Conservation (phyloP, 1,140 invertebrate genomes). For the Lucilia cuprina region DNA sequence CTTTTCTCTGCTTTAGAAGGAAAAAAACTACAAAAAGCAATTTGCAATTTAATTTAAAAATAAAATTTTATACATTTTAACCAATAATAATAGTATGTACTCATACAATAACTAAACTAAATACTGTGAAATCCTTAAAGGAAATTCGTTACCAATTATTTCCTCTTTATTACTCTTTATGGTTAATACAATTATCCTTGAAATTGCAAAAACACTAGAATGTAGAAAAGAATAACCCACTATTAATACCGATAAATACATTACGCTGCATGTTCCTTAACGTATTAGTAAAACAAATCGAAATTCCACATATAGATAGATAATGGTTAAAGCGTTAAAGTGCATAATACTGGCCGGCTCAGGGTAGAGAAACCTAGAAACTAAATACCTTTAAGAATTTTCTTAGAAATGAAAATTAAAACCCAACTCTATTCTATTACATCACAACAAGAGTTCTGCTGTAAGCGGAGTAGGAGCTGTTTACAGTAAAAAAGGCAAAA, state of each 20-base stretch:
- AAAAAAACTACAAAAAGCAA: neutral
- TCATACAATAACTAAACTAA: too few species aligned
- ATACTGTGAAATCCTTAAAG: neutral
- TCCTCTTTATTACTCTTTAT: conserved; percentile 26
- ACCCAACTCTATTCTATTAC: conserved; percentile 6
- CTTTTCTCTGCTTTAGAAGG: neutral
- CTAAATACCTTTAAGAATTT: neutral
- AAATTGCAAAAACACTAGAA: neutral
- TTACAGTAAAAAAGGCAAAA: conserved; percentile 18
- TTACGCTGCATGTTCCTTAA: neutral
- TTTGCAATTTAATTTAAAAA: conserved; percentile 12
- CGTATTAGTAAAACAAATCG: neutral
- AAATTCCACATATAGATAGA: too few species aligned
- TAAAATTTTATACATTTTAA: neutral
- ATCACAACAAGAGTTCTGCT: conserved; percentile 13
- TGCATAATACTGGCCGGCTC: too few species aligned
- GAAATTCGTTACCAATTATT: conserved; percentile 21
- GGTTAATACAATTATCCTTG: conserved; percentile 25
- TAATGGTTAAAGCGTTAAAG: neutral
- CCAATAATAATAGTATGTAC: neutral
- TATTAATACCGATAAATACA: neutral
- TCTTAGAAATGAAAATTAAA: neutral
- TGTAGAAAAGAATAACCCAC: neutral
- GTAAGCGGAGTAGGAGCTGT: neutral
- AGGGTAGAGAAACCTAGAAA: neutral